Percentiles rank a stretch among this genome's conserved stretches.
Conservation (phyloP, 2,797 vertebrate species). For the Mormyrus hasselquistii region DNA sequence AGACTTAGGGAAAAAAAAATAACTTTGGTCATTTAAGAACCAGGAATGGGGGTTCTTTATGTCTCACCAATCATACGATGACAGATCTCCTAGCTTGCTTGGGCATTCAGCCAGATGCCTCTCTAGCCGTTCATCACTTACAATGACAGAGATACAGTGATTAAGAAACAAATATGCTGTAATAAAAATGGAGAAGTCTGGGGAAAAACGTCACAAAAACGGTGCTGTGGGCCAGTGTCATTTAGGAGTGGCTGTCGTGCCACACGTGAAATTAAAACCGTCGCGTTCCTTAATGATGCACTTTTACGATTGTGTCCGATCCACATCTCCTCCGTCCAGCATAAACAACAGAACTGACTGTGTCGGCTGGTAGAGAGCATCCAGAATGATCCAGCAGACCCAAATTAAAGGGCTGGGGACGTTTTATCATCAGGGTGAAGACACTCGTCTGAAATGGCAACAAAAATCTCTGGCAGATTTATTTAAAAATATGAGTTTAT, state of each 20-base stretch:
- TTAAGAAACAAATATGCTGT: not conserved
- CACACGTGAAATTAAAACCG: not conserved
- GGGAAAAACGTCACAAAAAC: not conserved
- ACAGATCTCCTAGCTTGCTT: not conserved
- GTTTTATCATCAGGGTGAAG: constrained; percentile 16
- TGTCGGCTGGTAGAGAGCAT: not conserved
- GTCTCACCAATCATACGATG: not conserved
- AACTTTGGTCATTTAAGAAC: not conserved
- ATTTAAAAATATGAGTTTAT: constrained; percentile 22
- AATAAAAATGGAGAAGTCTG: not conserved
- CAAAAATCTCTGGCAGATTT: constrained; percentile 17
- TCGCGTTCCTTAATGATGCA: not conserved
- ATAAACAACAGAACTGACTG: not conserved
- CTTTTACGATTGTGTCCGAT: constrained; percentile 7
- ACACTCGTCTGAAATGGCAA: not conserved
- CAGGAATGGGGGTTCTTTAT: not conserved
- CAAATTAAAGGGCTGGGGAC: constrained; percentile 23
- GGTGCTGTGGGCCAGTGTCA: not conserved
- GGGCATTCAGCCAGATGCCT: not conserved
- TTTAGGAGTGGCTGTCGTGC: not conserved
- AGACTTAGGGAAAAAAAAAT: not conserved
- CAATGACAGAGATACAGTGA: not conserved
- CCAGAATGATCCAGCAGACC: constrained; percentile 18
- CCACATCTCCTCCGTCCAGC: not conserved
- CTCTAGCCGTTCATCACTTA: not conserved